These are phyloP conservation scores for Chauna torquata DNA, from an alignment of 2,113 vertebrate genomes.

Conservation along the genomic window DNA sequence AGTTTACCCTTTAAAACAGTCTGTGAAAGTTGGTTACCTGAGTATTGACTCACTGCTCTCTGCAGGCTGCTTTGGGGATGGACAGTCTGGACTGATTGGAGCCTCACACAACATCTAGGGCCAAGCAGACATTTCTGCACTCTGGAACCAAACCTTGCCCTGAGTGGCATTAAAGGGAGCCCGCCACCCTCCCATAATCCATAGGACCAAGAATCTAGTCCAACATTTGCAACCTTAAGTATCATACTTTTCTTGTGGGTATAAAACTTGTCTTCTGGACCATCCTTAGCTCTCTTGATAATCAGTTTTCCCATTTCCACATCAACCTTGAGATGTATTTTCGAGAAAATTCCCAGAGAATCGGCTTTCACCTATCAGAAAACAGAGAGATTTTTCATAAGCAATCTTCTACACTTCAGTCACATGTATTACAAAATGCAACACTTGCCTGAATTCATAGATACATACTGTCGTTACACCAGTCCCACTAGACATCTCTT, in stretches of 20 bases:
- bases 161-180: not conserved
- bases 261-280: conserved; percentile 94
- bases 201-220: not conserved
- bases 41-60: not conserved
- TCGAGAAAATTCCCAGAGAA: conserved; percentile 88
- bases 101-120: not conserved
- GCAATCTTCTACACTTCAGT: not conserved
- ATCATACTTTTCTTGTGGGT: conserved; percentile 94
- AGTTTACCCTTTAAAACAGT: not conserved
- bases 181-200: not conserved
- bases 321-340: conserved; percentile 93
- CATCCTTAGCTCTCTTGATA: conserved; percentile 93
- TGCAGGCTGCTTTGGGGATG: not conserved
- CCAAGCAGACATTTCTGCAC: not conserved
- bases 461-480: not conserved
- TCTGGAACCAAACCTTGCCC: not conserved
- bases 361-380: conserved; percentile 89
- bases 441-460: not conserved
- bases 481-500: not conserved
- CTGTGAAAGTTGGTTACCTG: not conserved
- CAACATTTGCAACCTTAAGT: not conserved
- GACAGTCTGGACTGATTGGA: not conserved
- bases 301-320: conserved; percentile 93
- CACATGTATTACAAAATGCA: not conserved
- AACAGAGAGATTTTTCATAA: not conserved